Evolutionary conservation across 2,113 vertebrate genomes (phyloP), one percentile per base, ranked within the genome.

Genomic region (Larimichthys crocea): DNA sequence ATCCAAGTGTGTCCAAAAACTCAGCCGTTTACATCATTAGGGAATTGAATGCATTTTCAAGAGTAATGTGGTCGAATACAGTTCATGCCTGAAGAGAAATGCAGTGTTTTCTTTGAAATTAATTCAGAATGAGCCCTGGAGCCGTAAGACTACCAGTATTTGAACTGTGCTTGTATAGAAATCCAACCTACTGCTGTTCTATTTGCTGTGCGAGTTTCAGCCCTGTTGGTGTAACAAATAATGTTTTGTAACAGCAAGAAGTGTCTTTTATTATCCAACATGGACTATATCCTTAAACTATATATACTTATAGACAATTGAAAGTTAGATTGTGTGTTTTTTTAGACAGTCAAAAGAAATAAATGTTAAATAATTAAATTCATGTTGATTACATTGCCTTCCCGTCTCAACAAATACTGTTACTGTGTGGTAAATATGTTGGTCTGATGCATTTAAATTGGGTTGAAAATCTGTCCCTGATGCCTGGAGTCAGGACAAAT

Each of bases 361-460:
- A 56, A 44, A 63, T 68, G 61, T 14, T 56, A 44, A 83, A 84
- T 77, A 40, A 80, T 84, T 59, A 40, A 76, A 52, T 29, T 29
- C 24, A 60, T 20, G 46, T 20, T 73, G 67, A 87, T 80, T 84
- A 5, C 24, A 64, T 48, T 67, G 61, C 20, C 12, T 61, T 80
- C 60, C 67, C 20, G 50, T 55, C 10, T n/a, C 12, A 59, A 80
- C 73, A 83, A 83, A 83, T 64, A 52, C 67, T 57, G 53, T 10
- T 15, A 46, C 12, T 17, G 9, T 74, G 59, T 53, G 35, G 29
- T 76, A 82, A 80, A 80, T 35, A 78, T 63, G 65, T 70, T 35
- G 48, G 48, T 76, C 71, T 67, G 24, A 66, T 66, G 59, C 69
- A 81, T 87, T 85, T 78, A 76, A 86, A 77, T 69, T 70, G 72